Base-by-base conservation (phyloP, 2,113 vertebrate species). In the Gavia stellata region DNA sequence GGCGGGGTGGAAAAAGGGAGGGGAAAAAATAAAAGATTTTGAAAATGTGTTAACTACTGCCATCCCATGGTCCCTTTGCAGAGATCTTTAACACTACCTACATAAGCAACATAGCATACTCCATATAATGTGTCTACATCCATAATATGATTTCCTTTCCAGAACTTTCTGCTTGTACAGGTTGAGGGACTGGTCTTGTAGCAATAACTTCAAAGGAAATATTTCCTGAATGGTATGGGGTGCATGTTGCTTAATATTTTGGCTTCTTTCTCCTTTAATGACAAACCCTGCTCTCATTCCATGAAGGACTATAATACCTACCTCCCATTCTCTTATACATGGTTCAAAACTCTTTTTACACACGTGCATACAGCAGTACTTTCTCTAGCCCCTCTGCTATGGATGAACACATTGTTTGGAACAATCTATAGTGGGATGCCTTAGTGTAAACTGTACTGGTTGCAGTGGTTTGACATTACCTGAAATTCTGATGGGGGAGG, bases 41-140 rank as follows among this genome's bases (percentile, higher is more conserved):
- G 19, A 73, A 88, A 92, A 63, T 31, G 16, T 86, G 71, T 94
- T 96, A 95, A 93, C 71, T 90, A 86, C 85, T 92, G 81, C 85
- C 85, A 93, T 92, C 71, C 90, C 71, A 90, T 86, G 75, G 94
- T 73, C 45, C 79, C 36, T 94, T 79, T 66, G 75, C 45, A 92
- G 79, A 92, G 85, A 53, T 49, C n/a, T 80, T 75, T 62, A 73
- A 42, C 36, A 23, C 28, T 40, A 4, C 33, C 38, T 73, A 5
- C 5, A 10, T 38, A 34, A 75, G 61, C 44, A n/a, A 24, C 86
- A 53, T 33, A 40, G 15, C 12, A 25, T 38, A 36, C 13, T 65
- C 36, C 25, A 44, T 52, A 28, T 4, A 34, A 7, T 14, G 2
- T 50, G 34, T 49, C 49, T 94, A 7, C 17, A 17, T 47, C 14